Evolutionary conservation across 2,113 vertebrate genomes (phyloP).

Genomic region (Columba janthina): DNA sequence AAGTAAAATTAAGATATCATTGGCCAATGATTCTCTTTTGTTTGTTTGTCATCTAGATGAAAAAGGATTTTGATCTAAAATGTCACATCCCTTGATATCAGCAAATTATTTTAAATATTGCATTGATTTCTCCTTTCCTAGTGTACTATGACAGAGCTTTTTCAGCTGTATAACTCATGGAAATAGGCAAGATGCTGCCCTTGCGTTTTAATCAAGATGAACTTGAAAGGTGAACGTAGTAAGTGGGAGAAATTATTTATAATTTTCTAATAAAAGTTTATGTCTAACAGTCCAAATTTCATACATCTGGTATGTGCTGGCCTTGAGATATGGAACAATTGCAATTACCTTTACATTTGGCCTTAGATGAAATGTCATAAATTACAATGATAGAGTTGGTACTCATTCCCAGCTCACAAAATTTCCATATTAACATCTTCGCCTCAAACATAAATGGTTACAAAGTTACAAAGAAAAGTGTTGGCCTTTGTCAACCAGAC

Average conservation of each 20-base stretch:
- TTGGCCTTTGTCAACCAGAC: slow-evolving; percentile 73
- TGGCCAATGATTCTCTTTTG: neutral
- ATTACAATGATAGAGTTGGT: slow-evolving; percentile 75
- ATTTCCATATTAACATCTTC: slow-evolving; percentile 84
- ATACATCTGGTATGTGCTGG: slow-evolving; percentile 77
- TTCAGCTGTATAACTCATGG: slow-evolving; percentile 52
- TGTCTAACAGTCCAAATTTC: slow-evolving; percentile 80
- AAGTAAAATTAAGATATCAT: neutral
- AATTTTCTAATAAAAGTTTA: slow-evolving; percentile 88
- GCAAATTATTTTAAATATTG: neutral
- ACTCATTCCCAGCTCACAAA: slow-evolving; percentile 73
- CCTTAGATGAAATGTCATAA: slow-evolving; percentile 80
- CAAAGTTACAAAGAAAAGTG: slow-evolving; percentile 71
- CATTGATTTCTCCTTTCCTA: neutral
- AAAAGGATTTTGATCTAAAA: neutral
- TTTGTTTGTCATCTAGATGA: neutral
- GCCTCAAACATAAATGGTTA: slow-evolving; percentile 82
- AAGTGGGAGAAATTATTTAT: slow-evolving; percentile 87
- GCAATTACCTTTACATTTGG: slow-evolving; percentile 81
- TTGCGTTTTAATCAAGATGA: slow-evolving; percentile 84
- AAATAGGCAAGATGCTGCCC: slow-evolving; percentile 67
- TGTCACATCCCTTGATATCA: neutral
- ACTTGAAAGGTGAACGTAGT: slow-evolving; percentile 84
- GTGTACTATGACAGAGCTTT: slow-evolving; percentile 38
- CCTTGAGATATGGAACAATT: slow-evolving; percentile 80